Conservation (phyloP, 2,113 vertebrate genomes). For the Cryptoleucopteryx plumbea region DNA sequence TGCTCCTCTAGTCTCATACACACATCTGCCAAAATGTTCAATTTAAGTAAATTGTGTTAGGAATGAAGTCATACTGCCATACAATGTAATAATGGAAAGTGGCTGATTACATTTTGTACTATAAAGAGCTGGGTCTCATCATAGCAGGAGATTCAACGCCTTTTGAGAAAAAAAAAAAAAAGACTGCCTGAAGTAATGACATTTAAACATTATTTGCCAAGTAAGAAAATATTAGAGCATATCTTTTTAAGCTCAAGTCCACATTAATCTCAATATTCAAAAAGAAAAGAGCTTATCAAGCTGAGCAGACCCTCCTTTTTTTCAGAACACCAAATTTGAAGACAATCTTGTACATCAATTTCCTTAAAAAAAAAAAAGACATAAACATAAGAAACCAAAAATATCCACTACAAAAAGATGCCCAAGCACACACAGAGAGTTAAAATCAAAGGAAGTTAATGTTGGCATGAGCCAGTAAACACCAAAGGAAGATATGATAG, state of each 20-base stretch:
- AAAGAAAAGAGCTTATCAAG: not conserved
- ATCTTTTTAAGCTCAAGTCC: not conserved
- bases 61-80: slow-evolving; percentile 12
- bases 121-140: not conserved
- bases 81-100: not conserved
- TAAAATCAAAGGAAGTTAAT: slow-evolving; percentile 7
- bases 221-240: not conserved
- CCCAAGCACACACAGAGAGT: not conserved
- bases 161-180: not conserved
- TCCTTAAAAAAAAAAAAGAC: not conserved
- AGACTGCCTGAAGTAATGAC: not conserved
- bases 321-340: not conserved
- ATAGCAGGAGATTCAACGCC: not conserved
- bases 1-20: not conserved
- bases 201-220: not conserved
- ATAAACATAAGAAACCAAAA: not conserved
- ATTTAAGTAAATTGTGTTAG: slow-evolving; percentile 1
- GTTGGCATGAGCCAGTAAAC: not conserved
- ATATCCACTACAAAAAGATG: not conserved
- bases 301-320: not conserved
- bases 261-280: not conserved
- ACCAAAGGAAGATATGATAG: not conserved
- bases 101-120: not conserved
- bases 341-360: not conserved
- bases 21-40: not conserved